A percentile compares a stretch with the other conserved stretches of the same genome.
These are phyloP conservation scores for Oryzias celebensis DNA, from an alignment of 2,113 vertebrate genomes.

Conservation along the genomic window DNA sequence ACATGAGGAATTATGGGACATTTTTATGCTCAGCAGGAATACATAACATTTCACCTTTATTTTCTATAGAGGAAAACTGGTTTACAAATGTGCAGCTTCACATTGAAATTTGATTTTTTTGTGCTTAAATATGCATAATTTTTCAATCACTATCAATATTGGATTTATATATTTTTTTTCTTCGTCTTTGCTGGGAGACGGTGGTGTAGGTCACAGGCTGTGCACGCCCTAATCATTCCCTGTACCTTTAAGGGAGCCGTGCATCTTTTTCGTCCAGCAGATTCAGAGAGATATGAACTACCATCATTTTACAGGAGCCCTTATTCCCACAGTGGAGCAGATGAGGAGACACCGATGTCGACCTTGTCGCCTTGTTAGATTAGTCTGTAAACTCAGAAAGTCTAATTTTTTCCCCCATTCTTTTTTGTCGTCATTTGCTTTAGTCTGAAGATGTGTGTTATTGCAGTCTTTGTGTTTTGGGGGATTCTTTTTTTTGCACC, in stretches of 20 bases:
- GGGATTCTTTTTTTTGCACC: slow-evolving; percentile 58
- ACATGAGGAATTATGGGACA: slow-evolving; percentile 23
- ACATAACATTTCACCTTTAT: background rate
- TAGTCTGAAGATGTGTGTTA: slow-evolving; percentile 60
- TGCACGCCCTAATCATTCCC: slow-evolving; percentile 40
- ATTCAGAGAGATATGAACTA: slow-evolving; percentile 53
- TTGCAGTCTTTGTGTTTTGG: slow-evolving; percentile 39
- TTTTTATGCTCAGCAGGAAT: background rate
- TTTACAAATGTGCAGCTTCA: slow-evolving; percentile 1
- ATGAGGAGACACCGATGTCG: slow-evolving; percentile 31
- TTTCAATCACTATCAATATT: slow-evolving; percentile 1
- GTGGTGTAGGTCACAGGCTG: slow-evolving; percentile 38
- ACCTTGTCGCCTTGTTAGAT: slow-evolving; percentile 18
- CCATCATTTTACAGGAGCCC: slow-evolving; percentile 58
- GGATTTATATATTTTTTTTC: background rate
- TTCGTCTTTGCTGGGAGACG: background rate
- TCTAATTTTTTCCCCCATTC: background rate
- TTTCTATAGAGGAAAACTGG: slow-evolving; percentile 5
- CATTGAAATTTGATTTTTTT: slow-evolving; percentile 6
- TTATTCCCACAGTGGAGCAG: slow-evolving; percentile 55
- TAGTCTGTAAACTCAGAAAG: slow-evolving; percentile 15
- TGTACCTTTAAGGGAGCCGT: slow-evolving; percentile 73
- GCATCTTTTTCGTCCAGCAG: slow-evolving; percentile 49
- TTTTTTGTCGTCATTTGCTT: background rate
- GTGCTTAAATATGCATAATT: slow-evolving; percentile 14